Percentiles rank a stretch among this genome's conserved stretches.
phyloP scores from a whole-genome alignment of 1,140 invertebrate genomes.

The Drosophila erecta region DNA sequence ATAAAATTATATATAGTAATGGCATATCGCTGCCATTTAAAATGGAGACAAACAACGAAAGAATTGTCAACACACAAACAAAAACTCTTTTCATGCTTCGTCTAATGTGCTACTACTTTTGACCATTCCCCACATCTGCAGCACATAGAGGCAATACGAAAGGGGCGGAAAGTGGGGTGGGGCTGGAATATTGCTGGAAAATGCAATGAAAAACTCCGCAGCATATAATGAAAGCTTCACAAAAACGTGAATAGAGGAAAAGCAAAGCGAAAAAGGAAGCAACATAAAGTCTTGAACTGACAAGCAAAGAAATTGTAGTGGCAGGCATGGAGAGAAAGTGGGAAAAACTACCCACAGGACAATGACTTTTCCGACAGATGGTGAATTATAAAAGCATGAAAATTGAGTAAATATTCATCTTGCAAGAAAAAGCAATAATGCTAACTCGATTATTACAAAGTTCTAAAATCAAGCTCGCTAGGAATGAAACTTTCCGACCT shows the following conservation, averaged over 20 bases:
- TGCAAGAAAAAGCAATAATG: neutral
- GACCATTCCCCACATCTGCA: conserved; percentile 35
- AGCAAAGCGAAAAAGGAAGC: conserved; percentile 14
- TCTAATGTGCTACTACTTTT: conserved; percentile 51
- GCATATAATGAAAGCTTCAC: conserved; percentile 47
- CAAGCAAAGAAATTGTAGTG: conserved; percentile 26
- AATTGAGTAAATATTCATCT: neutral
- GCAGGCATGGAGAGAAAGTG: neutral
- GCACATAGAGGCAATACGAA: conserved; percentile 13
- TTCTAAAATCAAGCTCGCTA: too few relatives aligned
- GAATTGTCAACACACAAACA: conserved; percentile 55
- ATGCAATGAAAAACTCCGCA: conserved; percentile 24
- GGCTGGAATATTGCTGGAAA: conserved; percentile 16
- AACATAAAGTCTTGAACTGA: conserved; percentile 31
- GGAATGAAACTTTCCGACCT: too few relatives aligned
- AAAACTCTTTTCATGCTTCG: conserved; percentile 67
- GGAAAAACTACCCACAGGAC: conserved; percentile 14
- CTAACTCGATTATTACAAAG: neutral
- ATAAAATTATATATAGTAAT: conserved; percentile 6
- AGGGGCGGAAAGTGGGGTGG: neutral
- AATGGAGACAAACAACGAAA: conserved; percentile 44
- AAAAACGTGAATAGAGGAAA: conserved; percentile 19
- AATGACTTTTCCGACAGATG: conserved; percentile 9
- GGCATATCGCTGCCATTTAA: conserved; percentile 27
- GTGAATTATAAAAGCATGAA: neutral